These are phyloP conservation scores for Steinernema scapterisci DNA, from an alignment of 2,888 invertebrate genomes.

Conservation along the genomic window DNA sequence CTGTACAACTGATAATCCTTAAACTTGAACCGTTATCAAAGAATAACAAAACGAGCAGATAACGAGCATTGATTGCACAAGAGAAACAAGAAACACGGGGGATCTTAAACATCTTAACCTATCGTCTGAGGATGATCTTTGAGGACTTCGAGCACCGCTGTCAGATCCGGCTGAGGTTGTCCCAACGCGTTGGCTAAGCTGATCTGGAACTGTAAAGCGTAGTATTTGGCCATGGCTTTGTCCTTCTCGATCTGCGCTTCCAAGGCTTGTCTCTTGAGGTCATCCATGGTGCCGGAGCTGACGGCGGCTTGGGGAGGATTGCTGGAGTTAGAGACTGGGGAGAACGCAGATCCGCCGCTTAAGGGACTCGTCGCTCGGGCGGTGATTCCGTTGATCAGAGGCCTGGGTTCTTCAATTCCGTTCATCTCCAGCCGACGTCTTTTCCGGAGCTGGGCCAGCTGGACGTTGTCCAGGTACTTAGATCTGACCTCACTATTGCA, in stretches of 20 bases:
- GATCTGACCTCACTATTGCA: constrained; percentile 20
- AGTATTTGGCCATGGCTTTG: constrained; percentile 13
- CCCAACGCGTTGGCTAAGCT: neutral
- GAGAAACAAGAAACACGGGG: neutral
- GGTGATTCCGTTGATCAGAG: constrained; percentile 8
- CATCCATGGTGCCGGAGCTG: neutral
- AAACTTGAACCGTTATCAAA: neutral
- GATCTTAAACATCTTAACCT: neutral
- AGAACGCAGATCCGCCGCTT: neutral
- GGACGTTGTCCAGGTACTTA: constrained; percentile 20
- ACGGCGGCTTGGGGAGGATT: neutral
- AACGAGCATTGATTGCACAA: neutral
- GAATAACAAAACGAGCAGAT: neutral
- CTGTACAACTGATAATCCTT: neutral
- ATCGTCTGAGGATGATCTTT: neutral
- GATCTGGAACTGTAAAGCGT: neutral
- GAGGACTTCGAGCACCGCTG: neutral
- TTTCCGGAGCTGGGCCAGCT: constrained; percentile 10
- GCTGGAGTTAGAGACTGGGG: constrained; percentile 11
- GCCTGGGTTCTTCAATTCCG: neutral
- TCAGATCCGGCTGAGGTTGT: neutral
- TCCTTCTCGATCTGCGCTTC: constrained; percentile 22
- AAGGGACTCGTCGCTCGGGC: neutral
- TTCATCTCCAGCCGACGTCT: neutral
- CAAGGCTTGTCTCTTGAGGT: constrained; percentile 7